These are phyloP conservation scores for Canis aureus DNA, from an alignment of 2,113 vertebrate species.

Conservation along the genomic window DNA sequence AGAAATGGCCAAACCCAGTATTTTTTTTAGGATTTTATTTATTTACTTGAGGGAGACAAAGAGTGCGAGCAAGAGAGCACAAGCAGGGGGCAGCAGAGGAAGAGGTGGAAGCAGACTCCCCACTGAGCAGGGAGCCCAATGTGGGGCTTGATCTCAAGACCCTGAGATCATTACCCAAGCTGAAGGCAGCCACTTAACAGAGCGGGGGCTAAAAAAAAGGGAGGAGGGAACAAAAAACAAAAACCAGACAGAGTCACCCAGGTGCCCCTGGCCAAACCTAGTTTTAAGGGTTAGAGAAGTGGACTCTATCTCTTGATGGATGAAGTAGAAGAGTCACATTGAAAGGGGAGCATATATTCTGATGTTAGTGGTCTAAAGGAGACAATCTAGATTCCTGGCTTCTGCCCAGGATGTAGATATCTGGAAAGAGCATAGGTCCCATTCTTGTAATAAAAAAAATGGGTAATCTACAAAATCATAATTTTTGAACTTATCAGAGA, in stretches of 20 bases:
- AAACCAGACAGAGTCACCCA: too few species aligned
- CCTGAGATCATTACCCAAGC: too few species aligned
- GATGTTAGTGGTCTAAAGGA: background rate
- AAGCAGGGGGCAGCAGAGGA: too few species aligned
- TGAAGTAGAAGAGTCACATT: slow-evolving; percentile 1
- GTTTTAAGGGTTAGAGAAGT: background rate
- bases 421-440: background rate
- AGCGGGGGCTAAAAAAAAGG: too few species aligned
- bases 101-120: too few species aligned
- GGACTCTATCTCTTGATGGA: background rate
- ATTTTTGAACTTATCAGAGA: slow-evolving; percentile 6
- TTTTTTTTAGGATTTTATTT: too few species aligned
- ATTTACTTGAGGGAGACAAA: too few species aligned
- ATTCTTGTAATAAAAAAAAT: background rate
- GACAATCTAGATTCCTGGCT: background rate
- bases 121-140: too few species aligned
- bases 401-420: background rate
- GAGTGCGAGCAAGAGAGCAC: too few species aligned
- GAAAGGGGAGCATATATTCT: background rate
- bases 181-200: too few species aligned
- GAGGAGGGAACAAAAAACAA: too few species aligned
- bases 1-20: background rate
- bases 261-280: background rate
- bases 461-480: background rate
- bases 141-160: too few species aligned